Conservation (phyloP, 2,797 vertebrate genomes). For the Peromyscus aztecus region DNA sequence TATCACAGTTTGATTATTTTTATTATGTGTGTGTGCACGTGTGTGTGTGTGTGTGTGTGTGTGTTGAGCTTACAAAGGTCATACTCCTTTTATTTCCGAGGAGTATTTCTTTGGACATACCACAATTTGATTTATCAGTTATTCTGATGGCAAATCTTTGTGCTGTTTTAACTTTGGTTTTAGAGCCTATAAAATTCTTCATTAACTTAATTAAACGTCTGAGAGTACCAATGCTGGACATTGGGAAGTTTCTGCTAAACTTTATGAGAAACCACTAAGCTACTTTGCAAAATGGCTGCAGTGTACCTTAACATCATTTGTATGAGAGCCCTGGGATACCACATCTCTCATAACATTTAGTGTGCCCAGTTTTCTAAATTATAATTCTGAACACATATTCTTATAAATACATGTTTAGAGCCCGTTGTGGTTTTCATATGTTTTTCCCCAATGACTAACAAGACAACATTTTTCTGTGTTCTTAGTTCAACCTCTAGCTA, state of each 20-base stretch:
- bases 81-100: background rate
- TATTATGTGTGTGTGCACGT: background rate
- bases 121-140: background rate
- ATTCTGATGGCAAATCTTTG: background rate
- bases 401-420: background rate
- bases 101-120: background rate
- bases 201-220: background rate
- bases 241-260: background rate
- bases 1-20: background rate
- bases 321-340: background rate
- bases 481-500: background rate
- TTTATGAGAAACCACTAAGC: background rate
- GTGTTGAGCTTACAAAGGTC: too few species aligned
- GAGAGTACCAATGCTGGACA: background rate
- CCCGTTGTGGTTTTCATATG: background rate
- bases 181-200: background rate
- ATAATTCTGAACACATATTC: background rate
- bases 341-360: background rate
- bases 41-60: background rate
- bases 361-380: background rate
- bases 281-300: background rate
- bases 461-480: background rate
- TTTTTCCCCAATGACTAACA: background rate
- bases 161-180: background rate
- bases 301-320: background rate